These are phyloP conservation scores for Caenorhabditis brenneri DNA, from an alignment of 1,140 invertebrate species.

Conservation along the genomic window DNA sequence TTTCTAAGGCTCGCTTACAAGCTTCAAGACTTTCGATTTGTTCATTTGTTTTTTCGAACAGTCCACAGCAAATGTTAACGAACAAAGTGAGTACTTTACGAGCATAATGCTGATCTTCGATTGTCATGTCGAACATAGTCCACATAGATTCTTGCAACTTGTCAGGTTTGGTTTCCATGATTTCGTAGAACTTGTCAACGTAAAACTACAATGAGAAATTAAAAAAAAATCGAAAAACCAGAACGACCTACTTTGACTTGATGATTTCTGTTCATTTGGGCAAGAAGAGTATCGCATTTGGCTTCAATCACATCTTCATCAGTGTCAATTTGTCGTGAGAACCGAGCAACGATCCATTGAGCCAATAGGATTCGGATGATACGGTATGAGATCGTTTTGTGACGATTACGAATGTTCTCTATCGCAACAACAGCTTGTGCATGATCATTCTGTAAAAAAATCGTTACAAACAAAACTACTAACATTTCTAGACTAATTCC, in stretches of 20 bases:
- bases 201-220: not conserved
- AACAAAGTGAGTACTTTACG: not conserved
- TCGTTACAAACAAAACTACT: not conserved
- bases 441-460: not conserved
- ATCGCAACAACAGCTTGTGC: not conserved
- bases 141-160: slow-evolving; percentile 26
- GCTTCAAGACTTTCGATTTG: slow-evolving; percentile 19
- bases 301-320: slow-evolving; percentile 5
- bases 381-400: not conserved
- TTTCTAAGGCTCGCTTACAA: not conserved
- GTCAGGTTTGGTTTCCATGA: slow-evolving; percentile 2
- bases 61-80: not conserved
- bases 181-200: slow-evolving; percentile 35
- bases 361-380: not conserved
- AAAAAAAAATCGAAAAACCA: not conserved
- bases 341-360: slow-evolving; percentile 1
- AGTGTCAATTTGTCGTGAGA: not conserved
- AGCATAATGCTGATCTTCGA: slow-evolving; percentile 20
- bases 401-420: slow-evolving; percentile 34
- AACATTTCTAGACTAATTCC: no score
- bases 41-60: not conserved
- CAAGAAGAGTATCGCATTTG: not conserved
- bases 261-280: not conserved
- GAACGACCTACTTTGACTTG: not conserved
- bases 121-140: slow-evolving; percentile 18